Base-by-base conservation (phyloP, 2,797 vertebrate genomes). In the Alauda arvensis region DNA sequence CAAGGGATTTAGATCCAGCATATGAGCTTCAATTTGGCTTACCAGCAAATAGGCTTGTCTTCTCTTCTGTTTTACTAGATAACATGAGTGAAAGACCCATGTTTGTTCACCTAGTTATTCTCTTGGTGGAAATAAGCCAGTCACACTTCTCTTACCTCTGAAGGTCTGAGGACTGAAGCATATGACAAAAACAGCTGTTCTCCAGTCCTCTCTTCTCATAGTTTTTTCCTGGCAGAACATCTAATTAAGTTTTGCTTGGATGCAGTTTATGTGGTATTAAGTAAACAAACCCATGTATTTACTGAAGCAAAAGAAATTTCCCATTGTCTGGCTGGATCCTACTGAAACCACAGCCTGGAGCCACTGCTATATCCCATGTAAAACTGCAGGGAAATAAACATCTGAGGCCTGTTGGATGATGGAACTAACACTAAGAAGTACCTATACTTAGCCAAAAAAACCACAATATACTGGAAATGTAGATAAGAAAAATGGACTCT, bases 241-340 rank as follows among this genome's bases (percentile, higher is more conserved):
- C 71, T 91, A 74, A 85, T 74, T 79, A 78, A 78, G 57, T 79
- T 93, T 83, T 92, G 26, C 56, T 87, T 91, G 76, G 33, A 56
- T 80, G 45, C n/a, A 69, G 37, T 45, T 80, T 89, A 48, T 62
- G 33, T 53, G 74, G 37, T 49, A 60, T 43, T 77, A 43, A 55
- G 78, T 86, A 88, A 94, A 92, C 42, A 93, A 85, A 70, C 8
- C 4, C 15, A 59, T 42, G 28, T 55, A 65, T 86, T 91, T 84
- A 79, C 46, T 82, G 53, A 75, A 84, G 51, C 3, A 13, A 86
- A 89, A 56, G 55, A 88, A 91, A 94, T 91, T 60, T 66, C n/a
- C 29, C 37, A 34, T 82, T 86, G 28, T 80, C 66, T 89, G 24
- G 2, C 52, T 77, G 55, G 72, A 78, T 84, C 61, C 45, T 37